Conservation (phyloP, 2,113 vertebrate genomes). For the Lamprologus lemairii region DNA sequence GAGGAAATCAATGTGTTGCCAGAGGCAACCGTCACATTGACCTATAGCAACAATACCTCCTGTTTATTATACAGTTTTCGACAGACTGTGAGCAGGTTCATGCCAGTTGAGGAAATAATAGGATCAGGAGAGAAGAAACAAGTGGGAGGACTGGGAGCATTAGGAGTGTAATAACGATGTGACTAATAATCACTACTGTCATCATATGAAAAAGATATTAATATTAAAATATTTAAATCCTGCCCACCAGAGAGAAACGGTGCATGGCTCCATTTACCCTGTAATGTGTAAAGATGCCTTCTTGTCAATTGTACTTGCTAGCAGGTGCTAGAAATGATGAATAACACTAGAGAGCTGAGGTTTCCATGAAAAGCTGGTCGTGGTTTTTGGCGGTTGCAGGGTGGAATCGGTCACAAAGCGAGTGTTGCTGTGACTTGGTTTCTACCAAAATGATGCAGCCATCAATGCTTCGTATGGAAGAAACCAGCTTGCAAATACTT, state of each 20-base stretch:
- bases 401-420: background rate
- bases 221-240: background rate
- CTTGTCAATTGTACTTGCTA: too few species aligned
- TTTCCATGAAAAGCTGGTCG: background rate
- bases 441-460: background rate
- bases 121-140: background rate
- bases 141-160: background rate
- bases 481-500: background rate
- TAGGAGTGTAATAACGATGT: background rate
- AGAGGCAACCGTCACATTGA: background rate
- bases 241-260: background rate
- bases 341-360: accelerated
- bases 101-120: background rate
- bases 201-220: background rate
- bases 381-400: background rate
- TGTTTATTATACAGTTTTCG: background rate
- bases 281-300: background rate
- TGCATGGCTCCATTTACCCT: background rate
- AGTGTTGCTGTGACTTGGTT: background rate
- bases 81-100: background rate
- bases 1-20: constrained; percentile 4
- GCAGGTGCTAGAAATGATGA: background rate
- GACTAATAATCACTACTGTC: background rate
- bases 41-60: background rate
- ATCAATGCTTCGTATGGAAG: background rate